These are phyloP conservation scores for Falco naumanni DNA, from an alignment of 2,797 vertebrate species.

Conservation along the genomic window DNA sequence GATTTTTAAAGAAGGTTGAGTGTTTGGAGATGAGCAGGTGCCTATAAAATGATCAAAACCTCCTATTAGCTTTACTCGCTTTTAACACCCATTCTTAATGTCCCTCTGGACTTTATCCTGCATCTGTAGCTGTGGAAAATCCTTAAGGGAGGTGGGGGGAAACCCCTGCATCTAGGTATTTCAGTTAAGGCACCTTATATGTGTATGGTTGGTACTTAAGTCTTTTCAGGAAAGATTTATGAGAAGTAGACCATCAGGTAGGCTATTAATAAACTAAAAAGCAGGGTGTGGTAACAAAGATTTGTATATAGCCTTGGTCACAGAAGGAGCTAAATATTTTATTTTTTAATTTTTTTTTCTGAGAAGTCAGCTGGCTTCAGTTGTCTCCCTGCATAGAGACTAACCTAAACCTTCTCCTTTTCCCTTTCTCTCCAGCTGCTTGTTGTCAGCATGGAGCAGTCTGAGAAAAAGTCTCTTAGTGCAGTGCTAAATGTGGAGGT, in stretches of 20 bases:
- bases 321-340: not conserved
- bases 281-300: not conserved
- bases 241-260: not conserved
- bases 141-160: not conserved
- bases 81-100: not conserved
- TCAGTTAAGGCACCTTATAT: not conserved
- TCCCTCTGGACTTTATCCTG: not conserved
- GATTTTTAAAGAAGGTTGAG: not conserved
- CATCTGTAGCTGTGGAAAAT: not conserved
- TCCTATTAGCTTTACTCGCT: not conserved
- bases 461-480: not conserved
- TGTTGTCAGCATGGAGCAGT: not conserved
- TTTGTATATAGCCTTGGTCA: not conserved
- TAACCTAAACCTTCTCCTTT: not conserved
- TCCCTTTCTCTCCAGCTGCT: not conserved
- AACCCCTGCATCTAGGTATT: not conserved
- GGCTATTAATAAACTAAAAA: not conserved
- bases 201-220: not conserved
- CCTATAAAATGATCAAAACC: not conserved
- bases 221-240: not conserved
- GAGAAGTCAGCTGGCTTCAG: not conserved
- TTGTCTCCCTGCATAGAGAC: not conserved
- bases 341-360: not conserved
- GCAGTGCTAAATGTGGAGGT: conserved; percentile 9
- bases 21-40: not conserved